Conservation (phyloP, 2,888 invertebrate genomes). For the Nomada goodeniana region DNA sequence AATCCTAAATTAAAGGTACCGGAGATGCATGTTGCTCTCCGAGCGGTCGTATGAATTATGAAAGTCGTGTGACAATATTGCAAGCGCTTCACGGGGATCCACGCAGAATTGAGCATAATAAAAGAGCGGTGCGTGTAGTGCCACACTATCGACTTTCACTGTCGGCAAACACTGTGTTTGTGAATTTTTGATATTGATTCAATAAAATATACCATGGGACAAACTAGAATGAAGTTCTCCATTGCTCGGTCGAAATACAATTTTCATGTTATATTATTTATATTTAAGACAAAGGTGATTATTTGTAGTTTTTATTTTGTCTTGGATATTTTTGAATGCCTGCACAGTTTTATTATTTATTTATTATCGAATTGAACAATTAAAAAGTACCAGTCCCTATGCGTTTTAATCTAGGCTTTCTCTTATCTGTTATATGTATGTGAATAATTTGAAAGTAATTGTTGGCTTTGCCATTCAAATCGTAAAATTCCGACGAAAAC, state of each 20-base stretch:
- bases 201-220: not conserved
- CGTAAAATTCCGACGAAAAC: too few species aligned
- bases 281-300: not conserved
- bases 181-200: conserved; percentile 27
- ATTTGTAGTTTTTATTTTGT: not conserved
- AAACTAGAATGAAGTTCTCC: too few species aligned
- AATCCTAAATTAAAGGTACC: conserved; percentile 27
- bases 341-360: not conserved
- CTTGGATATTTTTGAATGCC: not conserved
- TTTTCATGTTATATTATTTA: not conserved
- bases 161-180: too few species aligned
- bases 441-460: not conserved
- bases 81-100: conserved; percentile 22
- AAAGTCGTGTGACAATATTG: conserved; percentile 46
- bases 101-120: conserved; percentile 25
- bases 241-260: too few species aligned
- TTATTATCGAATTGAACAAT: not conserved
- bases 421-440: not conserved
- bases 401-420: not conserved
- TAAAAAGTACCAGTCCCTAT: not conserved
- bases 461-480: too few species aligned
- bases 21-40: conserved; percentile 1
- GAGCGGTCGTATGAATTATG: conserved; percentile 31
- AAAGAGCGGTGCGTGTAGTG: conserved; percentile 29
- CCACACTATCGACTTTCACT: conserved; percentile 30